Conservation (phyloP, 2,113 vertebrate genomes). For the Ovis canadensis region DNA sequence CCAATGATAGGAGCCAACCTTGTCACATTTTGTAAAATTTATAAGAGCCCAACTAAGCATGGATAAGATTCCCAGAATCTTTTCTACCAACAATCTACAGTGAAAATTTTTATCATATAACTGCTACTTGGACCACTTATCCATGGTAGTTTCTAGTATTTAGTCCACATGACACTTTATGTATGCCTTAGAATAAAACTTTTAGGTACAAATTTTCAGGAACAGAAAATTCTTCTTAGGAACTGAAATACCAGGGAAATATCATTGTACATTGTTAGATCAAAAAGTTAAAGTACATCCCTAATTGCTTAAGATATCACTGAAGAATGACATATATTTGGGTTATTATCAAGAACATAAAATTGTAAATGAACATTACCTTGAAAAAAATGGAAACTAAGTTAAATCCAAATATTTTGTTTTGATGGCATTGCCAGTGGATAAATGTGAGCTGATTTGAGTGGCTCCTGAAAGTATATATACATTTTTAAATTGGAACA, state of each 20-base stretch:
- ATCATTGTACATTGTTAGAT: background rate
- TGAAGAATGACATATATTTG: background rate
- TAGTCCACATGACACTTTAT: background rate
- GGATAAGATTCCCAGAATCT: background rate
- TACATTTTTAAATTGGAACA: background rate
- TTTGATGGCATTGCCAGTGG: background rate
- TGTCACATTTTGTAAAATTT: background rate
- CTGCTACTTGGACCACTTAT: background rate
- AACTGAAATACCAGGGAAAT: background rate
- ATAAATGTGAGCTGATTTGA: background rate
- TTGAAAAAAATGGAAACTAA: constrained; percentile 5
- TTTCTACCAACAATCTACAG: background rate
- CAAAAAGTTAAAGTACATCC: background rate
- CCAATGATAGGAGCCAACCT: background rate
- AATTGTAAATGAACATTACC: background rate
- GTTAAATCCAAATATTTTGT: background rate
- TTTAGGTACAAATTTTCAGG: background rate
- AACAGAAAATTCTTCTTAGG: background rate
- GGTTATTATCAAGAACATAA: background rate
- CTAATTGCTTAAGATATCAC: background rate
- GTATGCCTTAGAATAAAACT: background rate
- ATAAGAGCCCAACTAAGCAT: background rate
- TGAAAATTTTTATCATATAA: background rate
- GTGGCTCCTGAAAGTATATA: background rate
- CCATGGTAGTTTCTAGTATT: background rate